These are phyloP conservation scores for Drosophila mulleri DNA, from an alignment of 2,888 invertebrate genomes.

Conservation along the genomic window DNA sequence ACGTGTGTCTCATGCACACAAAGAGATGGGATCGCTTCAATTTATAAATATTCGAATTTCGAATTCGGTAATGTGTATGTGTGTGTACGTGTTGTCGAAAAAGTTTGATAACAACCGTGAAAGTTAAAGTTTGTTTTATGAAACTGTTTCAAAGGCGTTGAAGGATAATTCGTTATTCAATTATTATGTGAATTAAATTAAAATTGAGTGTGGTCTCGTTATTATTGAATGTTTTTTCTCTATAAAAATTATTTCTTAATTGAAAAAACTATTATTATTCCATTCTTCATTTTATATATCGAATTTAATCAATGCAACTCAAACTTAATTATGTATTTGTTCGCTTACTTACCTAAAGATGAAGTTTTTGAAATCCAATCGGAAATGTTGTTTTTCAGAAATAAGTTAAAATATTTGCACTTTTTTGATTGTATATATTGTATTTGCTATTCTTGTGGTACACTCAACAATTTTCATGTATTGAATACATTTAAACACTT, in stretches of 20 bases:
- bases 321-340: not conserved
- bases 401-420: constrained; percentile 30
- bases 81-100: constrained; percentile 23
- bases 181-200: not conserved
- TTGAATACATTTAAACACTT: constrained; percentile 44
- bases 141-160: constrained; percentile 17
- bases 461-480: constrained; percentile 41
- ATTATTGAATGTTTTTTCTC: not conserved
- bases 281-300: not conserved
- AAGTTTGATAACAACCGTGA: constrained; percentile 59
- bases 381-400: not conserved
- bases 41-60: constrained; percentile 45
- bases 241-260: not conserved
- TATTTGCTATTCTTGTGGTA: constrained; percentile 40
- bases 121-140: constrained; percentile 38
- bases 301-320: not conserved
- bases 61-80: constrained; percentile 21
- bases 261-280: not conserved
- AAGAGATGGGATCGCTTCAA: constrained; percentile 48
- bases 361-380: constrained; percentile 53
- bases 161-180: constrained; percentile 7
- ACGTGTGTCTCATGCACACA: constrained; percentile 54
- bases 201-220: not conserved
- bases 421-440: constrained; percentile 52
- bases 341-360: constrained; percentile 48